Conservation (phyloP, 2,888 invertebrate genomes). For the Nycteola revayana region DNA sequence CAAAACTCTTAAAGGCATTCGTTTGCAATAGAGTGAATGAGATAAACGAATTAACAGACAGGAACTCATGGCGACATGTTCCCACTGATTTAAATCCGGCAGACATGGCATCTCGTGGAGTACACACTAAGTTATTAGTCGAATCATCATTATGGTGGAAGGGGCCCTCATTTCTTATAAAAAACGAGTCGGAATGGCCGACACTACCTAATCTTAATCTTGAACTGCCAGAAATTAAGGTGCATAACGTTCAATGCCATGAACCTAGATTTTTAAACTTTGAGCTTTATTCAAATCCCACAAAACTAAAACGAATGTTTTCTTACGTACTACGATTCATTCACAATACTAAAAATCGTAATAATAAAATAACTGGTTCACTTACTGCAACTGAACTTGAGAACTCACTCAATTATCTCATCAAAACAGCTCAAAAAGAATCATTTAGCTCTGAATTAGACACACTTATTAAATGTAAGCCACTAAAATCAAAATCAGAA, state of each 20-base stretch:
- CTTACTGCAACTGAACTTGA: slow-evolving; percentile 9
- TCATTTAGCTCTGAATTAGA: slow-evolving; percentile 9
- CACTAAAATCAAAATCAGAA: slow-evolving; percentile 5
- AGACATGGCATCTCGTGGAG: too few species aligned
- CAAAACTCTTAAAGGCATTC: too few species aligned
- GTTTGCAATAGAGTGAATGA: too few species aligned
- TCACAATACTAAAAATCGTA: slow-evolving; percentile 5
- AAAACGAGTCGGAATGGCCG: too few species aligned
- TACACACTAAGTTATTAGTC: too few species aligned
- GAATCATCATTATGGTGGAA: too few species aligned
- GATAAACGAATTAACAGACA: too few species aligned
- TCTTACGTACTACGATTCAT: slow-evolving; percentile 11
- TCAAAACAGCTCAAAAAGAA: slow-evolving; percentile 5
- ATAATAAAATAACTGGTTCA: background rate
- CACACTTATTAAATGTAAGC: slow-evolving; percentile 3
- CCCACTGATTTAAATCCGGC: too few species aligned
- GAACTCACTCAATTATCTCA: slow-evolving; percentile 5
- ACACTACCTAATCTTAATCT: too few species aligned
- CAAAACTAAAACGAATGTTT: slow-evolving; percentile 6
- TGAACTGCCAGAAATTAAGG: slow-evolving; percentile 3
- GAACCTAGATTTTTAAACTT: slow-evolving; percentile 5
- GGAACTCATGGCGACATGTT: too few species aligned
- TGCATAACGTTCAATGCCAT: background rate
- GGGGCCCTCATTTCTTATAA: too few species aligned
- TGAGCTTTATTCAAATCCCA: slow-evolving; percentile 3